Conservation (phyloP, 2,113 vertebrate species). For the Syngnathoides biaculeatus region DNA sequence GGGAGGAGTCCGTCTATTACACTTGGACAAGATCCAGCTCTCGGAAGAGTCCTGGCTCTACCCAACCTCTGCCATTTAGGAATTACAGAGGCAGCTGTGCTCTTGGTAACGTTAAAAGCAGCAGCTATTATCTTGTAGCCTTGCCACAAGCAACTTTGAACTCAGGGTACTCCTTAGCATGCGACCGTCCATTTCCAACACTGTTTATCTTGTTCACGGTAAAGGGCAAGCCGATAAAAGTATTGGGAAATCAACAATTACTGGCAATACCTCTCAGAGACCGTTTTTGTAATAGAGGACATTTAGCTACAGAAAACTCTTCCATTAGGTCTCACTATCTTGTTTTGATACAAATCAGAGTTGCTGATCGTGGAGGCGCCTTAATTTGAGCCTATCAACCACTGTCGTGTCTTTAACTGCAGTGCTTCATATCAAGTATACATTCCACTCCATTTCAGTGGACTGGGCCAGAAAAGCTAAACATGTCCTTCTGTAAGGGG, state of each 20-base stretch:
- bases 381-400: slow-evolving; percentile 37
- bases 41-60: not conserved
- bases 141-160: not conserved
- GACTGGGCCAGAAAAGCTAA: slow-evolving; percentile 26
- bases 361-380: slow-evolving; percentile 20
- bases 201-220: not conserved
- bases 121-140: not conserved
- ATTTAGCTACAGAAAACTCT: not conserved
- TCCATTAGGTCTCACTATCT: not conserved
- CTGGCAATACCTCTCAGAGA: not conserved
- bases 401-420: slow-evolving; percentile 29
- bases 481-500: slow-evolving; percentile 25
- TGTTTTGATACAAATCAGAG: slow-evolving; percentile 14
- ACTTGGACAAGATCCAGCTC: not conserved
- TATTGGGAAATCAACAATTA: not conserved
- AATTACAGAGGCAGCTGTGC: not conserved
- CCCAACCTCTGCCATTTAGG: not conserved
- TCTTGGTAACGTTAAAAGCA: slow-evolving; percentile 4
- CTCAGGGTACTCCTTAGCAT: not conserved
- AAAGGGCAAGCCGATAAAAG: not conserved
- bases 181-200: not conserved
- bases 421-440: slow-evolving; percentile 21
- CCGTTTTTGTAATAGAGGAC: not conserved
- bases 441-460: slow-evolving; percentile 34
- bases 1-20: not conserved